Percentiles rank a stretch among this genome's conserved stretches.
phyloP scores from a whole-genome alignment of 2,113 vertebrate genomes.

The Corynorhinus townsendii region DNA sequence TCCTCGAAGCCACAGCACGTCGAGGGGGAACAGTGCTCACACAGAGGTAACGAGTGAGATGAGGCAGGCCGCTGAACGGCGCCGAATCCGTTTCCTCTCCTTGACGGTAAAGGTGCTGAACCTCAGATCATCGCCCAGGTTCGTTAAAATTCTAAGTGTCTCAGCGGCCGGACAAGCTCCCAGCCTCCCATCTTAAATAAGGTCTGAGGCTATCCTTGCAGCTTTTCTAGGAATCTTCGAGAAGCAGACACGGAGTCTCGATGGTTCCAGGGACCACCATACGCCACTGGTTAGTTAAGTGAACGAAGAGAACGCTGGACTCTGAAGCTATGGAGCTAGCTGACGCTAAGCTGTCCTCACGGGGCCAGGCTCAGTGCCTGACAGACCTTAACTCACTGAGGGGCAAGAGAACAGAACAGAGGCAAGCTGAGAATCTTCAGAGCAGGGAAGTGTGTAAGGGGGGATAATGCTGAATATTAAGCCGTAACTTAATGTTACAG shows the following conservation, averaged over 20 bases:
- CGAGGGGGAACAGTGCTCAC: not conserved
- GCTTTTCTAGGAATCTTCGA: not conserved
- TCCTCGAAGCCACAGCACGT: not conserved
- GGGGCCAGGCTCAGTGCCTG: not conserved
- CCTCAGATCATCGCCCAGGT: not conserved
- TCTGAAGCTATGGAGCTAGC: not conserved
- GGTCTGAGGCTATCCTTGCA: not conserved
- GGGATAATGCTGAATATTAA: not conserved
- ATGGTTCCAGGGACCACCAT: not conserved
- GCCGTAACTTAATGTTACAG: not conserved
- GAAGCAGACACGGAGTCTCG: not conserved
- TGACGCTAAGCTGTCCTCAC: not conserved
- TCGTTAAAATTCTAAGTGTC: not conserved
- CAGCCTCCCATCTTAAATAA: not conserved
- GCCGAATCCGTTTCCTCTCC: not conserved
- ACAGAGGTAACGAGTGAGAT: not conserved
- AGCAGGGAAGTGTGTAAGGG: not conserved
- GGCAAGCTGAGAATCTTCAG: not conserved
- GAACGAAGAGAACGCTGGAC: not conserved
- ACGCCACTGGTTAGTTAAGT: not conserved
- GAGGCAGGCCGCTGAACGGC: not conserved
- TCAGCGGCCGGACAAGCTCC: not conserved
- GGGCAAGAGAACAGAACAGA: not conserved
- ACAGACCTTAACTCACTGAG: not conserved
- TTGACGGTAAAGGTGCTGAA: not conserved